Evolutionary conservation across 1,140 invertebrate genomes (phyloP).

Genomic region (Drosophila bocki): DNA sequence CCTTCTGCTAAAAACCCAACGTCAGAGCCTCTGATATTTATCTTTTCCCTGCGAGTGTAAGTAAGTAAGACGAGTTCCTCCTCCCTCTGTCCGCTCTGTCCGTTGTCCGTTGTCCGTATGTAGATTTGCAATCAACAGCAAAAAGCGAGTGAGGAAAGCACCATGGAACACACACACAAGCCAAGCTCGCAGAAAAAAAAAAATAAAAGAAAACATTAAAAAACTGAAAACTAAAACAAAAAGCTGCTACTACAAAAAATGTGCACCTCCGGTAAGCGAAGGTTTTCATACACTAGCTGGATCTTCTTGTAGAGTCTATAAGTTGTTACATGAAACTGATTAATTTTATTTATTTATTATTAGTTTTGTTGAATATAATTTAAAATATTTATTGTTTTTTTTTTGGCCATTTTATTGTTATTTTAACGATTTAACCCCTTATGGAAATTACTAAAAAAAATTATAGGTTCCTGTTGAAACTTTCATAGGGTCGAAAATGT

Average conservation of each 20-base stretch:
- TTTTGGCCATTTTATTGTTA: too few relatives aligned
- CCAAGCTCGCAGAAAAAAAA: background rate
- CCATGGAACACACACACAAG: constrained; percentile 44
- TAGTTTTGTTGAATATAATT: background rate
- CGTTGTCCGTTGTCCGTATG: constrained; percentile 45
- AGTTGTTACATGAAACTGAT: background rate
- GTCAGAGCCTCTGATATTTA: constrained; percentile 67
- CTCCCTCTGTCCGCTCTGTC: constrained; percentile 1
- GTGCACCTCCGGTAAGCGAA: constrained; percentile 13
- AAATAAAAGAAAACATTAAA: constrained; percentile 14
- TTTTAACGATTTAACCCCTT: background rate
- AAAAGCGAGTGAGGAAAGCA: constrained; percentile 71
- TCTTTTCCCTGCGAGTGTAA: constrained; percentile 56
- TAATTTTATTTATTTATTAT: background rate
- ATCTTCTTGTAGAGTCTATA: background rate
- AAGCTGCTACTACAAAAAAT: constrained; percentile 21
- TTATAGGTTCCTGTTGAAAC: too few relatives aligned
- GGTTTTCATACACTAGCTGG: constrained; percentile 17
- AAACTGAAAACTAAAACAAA: constrained; percentile 45
- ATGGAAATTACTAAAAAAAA: background rate
- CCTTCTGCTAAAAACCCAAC: constrained; percentile 52
- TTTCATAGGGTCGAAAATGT: background rate
- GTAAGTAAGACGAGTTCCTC: constrained; percentile 68
- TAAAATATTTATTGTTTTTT: too few relatives aligned
- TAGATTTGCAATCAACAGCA: constrained; percentile 74